Percentiles rank a stretch among this genome's conserved stretches.
These are phyloP conservation scores for Lordiphosa fenestrarum DNA, from an alignment of 2,888 invertebrate species.

Conservation along the genomic window DNA sequence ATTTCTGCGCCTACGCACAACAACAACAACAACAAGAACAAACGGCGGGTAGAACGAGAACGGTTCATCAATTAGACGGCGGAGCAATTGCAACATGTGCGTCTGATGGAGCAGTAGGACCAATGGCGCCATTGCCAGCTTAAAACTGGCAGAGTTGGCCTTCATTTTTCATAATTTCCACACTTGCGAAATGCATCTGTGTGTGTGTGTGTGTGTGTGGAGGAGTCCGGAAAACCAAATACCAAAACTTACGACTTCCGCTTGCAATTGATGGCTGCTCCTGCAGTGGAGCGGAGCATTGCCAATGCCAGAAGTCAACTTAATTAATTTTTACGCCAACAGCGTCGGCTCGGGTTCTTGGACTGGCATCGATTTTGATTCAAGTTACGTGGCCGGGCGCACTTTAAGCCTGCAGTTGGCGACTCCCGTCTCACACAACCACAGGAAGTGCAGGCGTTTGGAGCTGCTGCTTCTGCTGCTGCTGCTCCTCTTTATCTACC, in stretches of 20 bases:
- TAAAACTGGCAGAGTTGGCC: background rate
- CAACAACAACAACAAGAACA: constrained; percentile 8
- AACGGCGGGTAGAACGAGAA: constrained; percentile 14
- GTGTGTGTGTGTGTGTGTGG: background rate
- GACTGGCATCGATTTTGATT: constrained; percentile 40
- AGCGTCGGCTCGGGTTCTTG: constrained; percentile 31
- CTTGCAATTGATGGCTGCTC: constrained; percentile 37
- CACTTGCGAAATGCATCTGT: constrained; percentile 41
- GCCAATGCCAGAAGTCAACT: constrained; percentile 76
- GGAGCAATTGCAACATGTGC: constrained; percentile 50
- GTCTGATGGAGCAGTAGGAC: constrained; percentile 37
- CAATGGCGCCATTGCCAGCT: constrained; percentile 25
- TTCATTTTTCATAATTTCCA: constrained; percentile 71
- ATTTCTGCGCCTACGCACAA: constrained; percentile 54
- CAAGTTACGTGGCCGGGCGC: constrained; percentile 45
- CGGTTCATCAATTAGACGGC: constrained; percentile 58
- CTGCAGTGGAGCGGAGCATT: constrained; percentile 13
- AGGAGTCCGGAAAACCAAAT: constrained; percentile 57
- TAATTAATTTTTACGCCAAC: constrained; percentile 67
- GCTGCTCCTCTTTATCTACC: constrained; percentile 44
- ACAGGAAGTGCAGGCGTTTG: constrained; percentile 50
- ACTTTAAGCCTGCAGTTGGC: background rate
- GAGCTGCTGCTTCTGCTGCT: constrained; percentile 21
- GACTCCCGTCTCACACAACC: constrained; percentile 22
- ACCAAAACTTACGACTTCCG: constrained; percentile 72